A percentile compares a stretch with the other conserved stretches of the same genome.
These are phyloP conservation scores for Buathra laborator DNA, from an alignment of 2,888 invertebrate genomes.

Conservation along the genomic window DNA sequence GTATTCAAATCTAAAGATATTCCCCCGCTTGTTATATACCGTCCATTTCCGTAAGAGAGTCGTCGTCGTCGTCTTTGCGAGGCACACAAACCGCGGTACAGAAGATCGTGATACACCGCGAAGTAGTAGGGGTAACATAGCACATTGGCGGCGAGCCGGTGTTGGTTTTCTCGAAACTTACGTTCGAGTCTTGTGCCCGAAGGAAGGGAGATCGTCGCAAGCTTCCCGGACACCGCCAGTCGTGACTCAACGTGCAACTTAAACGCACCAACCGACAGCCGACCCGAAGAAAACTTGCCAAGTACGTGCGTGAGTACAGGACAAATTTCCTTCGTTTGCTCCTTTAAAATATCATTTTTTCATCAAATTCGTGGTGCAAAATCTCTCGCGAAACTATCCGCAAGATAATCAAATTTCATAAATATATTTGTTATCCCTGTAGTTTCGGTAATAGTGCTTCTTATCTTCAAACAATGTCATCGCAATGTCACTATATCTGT, in stretches of 20 bases:
- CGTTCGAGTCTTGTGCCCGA: conserved; percentile 72
- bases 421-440: neutral
- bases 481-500: conserved; percentile 31
- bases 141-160: conserved; percentile 72
- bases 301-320: conserved; percentile 68
- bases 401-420: neutral
- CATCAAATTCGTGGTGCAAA: neutral
- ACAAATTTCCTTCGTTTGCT: conserved; percentile 1
- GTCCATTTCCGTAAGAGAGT: conserved; percentile 65
- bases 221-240: conserved; percentile 80
- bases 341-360: neutral
- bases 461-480: conserved; percentile 27
- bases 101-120: conserved; percentile 75
- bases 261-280: conserved; percentile 77
- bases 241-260: conserved; percentile 83
- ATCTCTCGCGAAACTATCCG: neutral
- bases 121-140: conserved; percentile 68
- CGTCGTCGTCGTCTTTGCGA: conserved; percentile 29
- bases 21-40: conserved; percentile 48
- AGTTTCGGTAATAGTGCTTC: neutral
- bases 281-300: conserved; percentile 54
- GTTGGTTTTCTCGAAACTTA: conserved; percentile 76
- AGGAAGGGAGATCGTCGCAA: conserved; percentile 78
- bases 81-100: conserved; percentile 66
- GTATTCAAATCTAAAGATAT: conserved; percentile 72